Base-by-base conservation (phyloP, 1,140 invertebrate genomes). In the Steinernema khuongi region DNA sequence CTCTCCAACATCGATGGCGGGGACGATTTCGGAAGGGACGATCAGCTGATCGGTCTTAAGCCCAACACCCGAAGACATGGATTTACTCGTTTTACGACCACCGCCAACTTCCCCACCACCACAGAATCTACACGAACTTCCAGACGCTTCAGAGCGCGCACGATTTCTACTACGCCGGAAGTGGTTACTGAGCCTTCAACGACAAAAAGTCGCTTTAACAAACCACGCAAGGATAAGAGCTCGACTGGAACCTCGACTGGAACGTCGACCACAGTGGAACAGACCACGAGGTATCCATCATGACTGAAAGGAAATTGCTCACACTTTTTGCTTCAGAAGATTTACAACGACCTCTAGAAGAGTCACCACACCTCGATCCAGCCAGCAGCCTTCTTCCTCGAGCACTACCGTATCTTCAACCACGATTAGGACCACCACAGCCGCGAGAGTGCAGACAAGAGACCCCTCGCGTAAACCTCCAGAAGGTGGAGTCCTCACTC, bases 241-340 rank as follows among this genome's bases (percentile, higher is more conserved):
- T 17, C 41, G 41, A n/a, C 41, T 17, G n/a, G n/a, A 43, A 7
- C 72, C 2, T 17, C 72, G 2, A 17, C 18, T 18, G 1, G 17
- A 4, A 76, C 73, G 1, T 22, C 73, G n/a, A 31, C 33, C 11
- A n/a, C 66, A 1, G n/a, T 32, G 19, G 74, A 73, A 18, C 43
- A 14, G 32, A 22, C 26, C 68, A 44, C 68, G 76, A 74, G 73
- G 36, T 41, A 74, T 44, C 74, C 1, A 76, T 44, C 76, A 50
- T n/a, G 32, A 18, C 14, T 31, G 11, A n/a, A n/a, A n/a, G n/a
- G n/a, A n/a, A n/a, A 26, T 60, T 60, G 50, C 26, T 2, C 14
- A 36, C 1, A 68, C 70, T 14, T 22, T 44, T 36, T 43, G 18
- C 50, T 33, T 11, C 17, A 71, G 70, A 29, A 31, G 32, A 2